Percentiles rank a stretch among this genome's conserved stretches.
Conservation (phyloP, 2,888 invertebrate species). For the Mythimna albipuncta region DNA sequence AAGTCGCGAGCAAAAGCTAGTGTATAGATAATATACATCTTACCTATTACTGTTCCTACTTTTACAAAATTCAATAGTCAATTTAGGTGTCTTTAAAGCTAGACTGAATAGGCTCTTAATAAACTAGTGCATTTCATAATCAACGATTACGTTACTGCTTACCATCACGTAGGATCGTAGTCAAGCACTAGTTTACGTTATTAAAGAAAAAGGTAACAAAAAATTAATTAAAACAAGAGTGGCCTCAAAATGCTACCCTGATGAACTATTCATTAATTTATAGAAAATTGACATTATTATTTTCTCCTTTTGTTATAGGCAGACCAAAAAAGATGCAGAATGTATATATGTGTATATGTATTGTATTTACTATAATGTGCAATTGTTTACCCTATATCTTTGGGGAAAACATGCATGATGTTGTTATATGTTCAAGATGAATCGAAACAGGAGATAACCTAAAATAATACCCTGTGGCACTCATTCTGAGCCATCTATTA, state of each 20-base stretch:
- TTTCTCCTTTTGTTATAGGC: background rate
- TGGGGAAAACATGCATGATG: background rate
- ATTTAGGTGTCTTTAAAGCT: too few species aligned
- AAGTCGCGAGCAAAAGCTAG: too few species aligned
- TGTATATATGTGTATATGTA: background rate
- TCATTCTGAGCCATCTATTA: background rate
- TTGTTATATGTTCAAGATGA: background rate
- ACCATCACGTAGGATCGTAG: too few species aligned
- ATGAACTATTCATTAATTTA: background rate
- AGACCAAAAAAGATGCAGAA: background rate
- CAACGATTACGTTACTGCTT: too few species aligned
- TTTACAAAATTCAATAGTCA: too few species aligned
- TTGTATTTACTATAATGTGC: too few species aligned
- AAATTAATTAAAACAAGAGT: background rate
- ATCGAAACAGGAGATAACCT: background rate
- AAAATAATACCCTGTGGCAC: background rate
- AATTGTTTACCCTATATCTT: background rate
- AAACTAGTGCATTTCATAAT: too few species aligned
- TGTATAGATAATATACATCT: too few species aligned
- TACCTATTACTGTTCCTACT: too few species aligned
- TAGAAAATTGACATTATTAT: background rate
- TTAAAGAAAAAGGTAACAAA: background rate
- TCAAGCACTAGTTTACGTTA: too few species aligned
- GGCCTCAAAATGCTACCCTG: background rate
- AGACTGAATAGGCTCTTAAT: too few species aligned